Base-by-base conservation (phyloP, 2,888 invertebrate species). In the Dicroscelio sp. region DNA sequence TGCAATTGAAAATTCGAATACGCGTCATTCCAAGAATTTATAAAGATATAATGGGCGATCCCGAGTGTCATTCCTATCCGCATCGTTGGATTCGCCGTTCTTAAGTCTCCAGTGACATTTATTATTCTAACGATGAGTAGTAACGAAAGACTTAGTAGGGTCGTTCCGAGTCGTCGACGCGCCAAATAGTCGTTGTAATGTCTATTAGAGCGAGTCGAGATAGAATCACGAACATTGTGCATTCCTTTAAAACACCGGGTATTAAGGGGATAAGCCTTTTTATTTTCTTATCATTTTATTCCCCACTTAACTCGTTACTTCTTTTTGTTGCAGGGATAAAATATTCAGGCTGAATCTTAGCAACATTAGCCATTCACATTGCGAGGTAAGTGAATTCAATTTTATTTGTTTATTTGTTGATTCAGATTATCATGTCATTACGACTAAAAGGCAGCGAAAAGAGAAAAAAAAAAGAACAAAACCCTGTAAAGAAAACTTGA, bases 301-400 rank as follows among this genome's bases (percentile, higher is more conserved):
- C 33, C 33, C 27, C 43, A n/a, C 8, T n/a, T n/a, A 20, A 73
- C 52, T 35, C n/a, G 20, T 27, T 6, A n/a, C 25, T 17, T 90
- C 48, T 96, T 97, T 97, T 96, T 96, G 95, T 98, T 98, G 69
- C 98, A 98, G 98, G 98, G 98, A 98, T 97, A 98, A 98, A 95
- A 97, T 98, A 94, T 98, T 98, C 97, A 97, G 98, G 96, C 97
- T 98, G 96, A 98, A 98, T 97, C 97, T 98, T 97, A 98, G 98
- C 97, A 98, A 98, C 97, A 98, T 99, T 97, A 98, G 98, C 97
- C 98, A 98, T 96, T 98, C 98, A 93, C 98, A 98, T 96, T 98
- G 98, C 97, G 98, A 98, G 97, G 98, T 98, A 97, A 98, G 98
- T 97, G 33, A 58, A 75, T 6, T 71, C 27, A 8, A 14, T 27